phyloP scores from a whole-genome alignment of 2,797 vertebrate genomes.

The Melanotaenia maccullochi region DNA sequence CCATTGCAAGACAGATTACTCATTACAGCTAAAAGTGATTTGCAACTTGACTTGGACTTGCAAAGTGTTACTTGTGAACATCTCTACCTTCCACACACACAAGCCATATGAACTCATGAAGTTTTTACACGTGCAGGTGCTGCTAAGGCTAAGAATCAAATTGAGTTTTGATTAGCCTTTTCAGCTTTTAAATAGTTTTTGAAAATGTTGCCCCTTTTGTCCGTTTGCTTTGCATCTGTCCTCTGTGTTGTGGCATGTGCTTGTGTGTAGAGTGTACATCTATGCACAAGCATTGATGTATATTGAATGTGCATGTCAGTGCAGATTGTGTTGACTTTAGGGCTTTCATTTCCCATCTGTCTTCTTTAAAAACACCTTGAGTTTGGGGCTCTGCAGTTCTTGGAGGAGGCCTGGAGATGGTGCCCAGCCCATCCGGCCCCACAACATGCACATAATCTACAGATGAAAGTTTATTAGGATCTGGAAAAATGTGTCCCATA shows the following conservation, averaged over 20 bases:
- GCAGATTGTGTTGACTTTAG: constrained; percentile 27
- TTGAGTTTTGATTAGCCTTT: not conserved
- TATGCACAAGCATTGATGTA: constrained; percentile 4
- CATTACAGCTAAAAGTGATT: no score
- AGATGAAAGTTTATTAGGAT: constrained; percentile 84
- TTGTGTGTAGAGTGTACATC: constrained; percentile 1
- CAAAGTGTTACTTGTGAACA: no score
- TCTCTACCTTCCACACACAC: not conserved
- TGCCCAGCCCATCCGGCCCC: constrained; percentile 54
- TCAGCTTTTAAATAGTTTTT: not conserved
- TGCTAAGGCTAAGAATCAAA: not conserved
- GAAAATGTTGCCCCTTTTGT: not conserved
- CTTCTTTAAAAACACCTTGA: constrained; percentile 51
- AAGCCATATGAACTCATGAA: no score
- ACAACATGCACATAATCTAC: constrained; percentile 65
- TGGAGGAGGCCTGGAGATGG: constrained; percentile 52
- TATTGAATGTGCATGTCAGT: not conserved
- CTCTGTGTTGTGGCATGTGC: not conserved
- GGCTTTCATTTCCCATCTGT: constrained; percentile 57
- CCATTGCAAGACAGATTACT: no score
- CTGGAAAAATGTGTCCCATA: constrained; percentile 83
- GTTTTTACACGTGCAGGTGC: not conserved
- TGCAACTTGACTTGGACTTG: no score
- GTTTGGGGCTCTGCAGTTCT: constrained; percentile 31
- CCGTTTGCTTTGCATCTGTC: not conserved